Percentiles rank a stretch among this genome's conserved stretches.
These are phyloP conservation scores for Pseudocheirus occidentalis DNA, from an alignment of 2,797 vertebrate species.

Conservation along the genomic window DNA sequence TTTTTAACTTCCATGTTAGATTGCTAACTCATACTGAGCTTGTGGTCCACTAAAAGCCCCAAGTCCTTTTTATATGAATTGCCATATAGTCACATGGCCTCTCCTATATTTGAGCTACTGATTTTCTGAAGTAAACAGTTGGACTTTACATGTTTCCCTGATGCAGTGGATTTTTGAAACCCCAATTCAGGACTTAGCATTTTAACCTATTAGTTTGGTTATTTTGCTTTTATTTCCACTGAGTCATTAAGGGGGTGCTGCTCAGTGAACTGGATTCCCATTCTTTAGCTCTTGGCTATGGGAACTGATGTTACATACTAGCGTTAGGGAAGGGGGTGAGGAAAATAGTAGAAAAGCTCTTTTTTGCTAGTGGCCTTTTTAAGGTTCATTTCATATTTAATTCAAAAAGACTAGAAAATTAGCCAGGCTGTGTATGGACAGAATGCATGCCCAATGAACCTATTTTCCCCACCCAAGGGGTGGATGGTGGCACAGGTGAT, in stretches of 20 bases:
- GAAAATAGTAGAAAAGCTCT: not conserved
- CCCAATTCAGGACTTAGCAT: not conserved
- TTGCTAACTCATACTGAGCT: not conserved
- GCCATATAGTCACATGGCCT: not conserved
- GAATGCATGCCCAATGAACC: not conserved
- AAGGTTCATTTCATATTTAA: not conserved
- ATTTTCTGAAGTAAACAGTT: not conserved
- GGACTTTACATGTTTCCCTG: not conserved
- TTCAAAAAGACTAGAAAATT: not conserved
- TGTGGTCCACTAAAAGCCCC: not conserved
- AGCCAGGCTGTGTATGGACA: not conserved
- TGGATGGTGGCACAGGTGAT: not conserved
- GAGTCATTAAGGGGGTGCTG: not conserved
- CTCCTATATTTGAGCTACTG: not conserved
- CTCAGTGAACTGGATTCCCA: not conserved
- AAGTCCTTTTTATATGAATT: not conserved
- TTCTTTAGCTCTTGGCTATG: not conserved
- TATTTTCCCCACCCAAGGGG: not conserved
- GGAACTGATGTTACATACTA: not conserved
- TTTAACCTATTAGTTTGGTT: not conserved
- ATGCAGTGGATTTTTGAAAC: not conserved
- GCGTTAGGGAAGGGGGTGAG: not conserved
- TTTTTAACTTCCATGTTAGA: not conserved
- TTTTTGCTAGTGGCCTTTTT: not conserved
- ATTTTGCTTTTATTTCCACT: not conserved